These are phyloP conservation scores for Sisyra terminalis DNA, from an alignment of 2,888 invertebrate genomes.

Conservation along the genomic window DNA sequence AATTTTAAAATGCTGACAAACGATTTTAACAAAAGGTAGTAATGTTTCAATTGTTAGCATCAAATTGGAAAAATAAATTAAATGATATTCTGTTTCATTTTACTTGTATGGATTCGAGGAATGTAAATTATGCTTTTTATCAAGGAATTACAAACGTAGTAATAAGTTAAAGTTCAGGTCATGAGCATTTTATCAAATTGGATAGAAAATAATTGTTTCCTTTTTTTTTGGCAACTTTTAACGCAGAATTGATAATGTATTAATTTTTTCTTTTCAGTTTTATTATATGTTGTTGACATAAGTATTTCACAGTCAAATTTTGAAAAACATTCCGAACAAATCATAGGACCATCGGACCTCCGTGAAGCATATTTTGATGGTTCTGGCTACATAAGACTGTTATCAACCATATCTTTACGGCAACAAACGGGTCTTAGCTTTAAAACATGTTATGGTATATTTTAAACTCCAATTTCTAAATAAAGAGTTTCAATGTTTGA, in stretches of 20 bases:
- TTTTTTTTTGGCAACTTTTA: not conserved
- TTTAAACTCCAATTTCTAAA: not conserved
- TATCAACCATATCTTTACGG: conserved; percentile 57
- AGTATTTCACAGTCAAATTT: not conserved
- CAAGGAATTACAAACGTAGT: too few species aligned
- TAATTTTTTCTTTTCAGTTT: not conserved
- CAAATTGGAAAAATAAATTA: too few species aligned
- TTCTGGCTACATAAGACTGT: conserved; percentile 55
- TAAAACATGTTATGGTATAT: conserved; percentile 50
- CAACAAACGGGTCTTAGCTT: conserved; percentile 70
- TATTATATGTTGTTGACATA: not conserved
- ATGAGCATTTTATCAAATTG: too few species aligned
- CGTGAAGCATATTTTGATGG: conserved; percentile 77
- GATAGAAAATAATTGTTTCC: too few species aligned
- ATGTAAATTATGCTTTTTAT: too few species aligned
- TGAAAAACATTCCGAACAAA: not conserved
- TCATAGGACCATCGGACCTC: conserved; percentile 30
- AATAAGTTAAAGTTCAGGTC: not conserved
- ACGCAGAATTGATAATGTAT: not conserved
- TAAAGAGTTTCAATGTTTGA: not conserved
- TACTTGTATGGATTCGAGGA: too few species aligned
- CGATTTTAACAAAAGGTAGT: too few species aligned
- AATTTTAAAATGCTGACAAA: too few species aligned
- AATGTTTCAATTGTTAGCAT: too few species aligned
- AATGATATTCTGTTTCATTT: too few species aligned